Conservation (phyloP, 2,113 vertebrate species). For the Eira barbara region DNA sequence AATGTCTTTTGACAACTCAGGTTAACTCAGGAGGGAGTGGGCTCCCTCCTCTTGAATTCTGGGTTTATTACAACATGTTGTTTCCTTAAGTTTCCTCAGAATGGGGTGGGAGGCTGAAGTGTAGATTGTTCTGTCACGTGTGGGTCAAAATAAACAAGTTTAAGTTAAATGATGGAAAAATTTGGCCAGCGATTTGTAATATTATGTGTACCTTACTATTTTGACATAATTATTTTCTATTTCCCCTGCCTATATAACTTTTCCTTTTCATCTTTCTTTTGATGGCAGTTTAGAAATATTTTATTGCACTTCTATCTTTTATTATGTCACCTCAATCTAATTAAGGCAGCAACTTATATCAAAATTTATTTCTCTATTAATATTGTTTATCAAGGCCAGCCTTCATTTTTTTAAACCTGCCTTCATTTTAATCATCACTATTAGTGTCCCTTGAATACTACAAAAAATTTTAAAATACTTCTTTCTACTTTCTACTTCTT, state of each 20-base stretch:
- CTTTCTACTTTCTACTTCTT: background rate
- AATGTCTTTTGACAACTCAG: background rate
- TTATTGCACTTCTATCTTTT: background rate
- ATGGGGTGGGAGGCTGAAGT: fast-evolving
- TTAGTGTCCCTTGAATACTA: background rate
- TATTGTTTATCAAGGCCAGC: background rate
- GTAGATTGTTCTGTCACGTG: background rate
- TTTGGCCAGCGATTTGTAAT: background rate
- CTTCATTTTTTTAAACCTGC: background rate
- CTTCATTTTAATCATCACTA: background rate
- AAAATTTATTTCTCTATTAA: background rate
- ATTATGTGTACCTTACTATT: background rate
- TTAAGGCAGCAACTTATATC: background rate
- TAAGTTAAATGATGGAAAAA: background rate
- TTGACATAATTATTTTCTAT: background rate
- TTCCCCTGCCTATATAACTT: background rate
- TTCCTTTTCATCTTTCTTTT: background rate
- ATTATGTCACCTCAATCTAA: background rate
- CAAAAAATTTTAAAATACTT: background rate
- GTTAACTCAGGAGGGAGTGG: background rate
- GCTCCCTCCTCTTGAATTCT: background rate
- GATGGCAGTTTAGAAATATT: background rate
- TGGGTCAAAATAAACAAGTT: background rate
- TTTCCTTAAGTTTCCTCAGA: background rate
- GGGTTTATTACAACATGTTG: background rate